Conservation (phyloP, 2,113 vertebrate genomes). For the Myotis yumanensis region DNA sequence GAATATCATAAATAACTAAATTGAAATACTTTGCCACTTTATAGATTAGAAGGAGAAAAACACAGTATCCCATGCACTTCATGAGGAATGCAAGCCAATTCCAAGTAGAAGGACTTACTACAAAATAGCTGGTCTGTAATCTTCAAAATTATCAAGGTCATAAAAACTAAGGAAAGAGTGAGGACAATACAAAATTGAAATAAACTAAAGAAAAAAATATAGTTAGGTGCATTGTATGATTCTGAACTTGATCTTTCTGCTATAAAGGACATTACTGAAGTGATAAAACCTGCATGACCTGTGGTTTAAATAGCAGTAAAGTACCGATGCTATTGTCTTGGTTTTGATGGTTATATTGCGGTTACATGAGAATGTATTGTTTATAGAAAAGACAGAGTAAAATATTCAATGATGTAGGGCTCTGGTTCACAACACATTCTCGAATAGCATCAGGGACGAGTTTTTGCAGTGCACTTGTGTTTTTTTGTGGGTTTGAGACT, state of each 20-base stretch:
- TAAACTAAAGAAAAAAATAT: not conserved
- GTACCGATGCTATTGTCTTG: not conserved
- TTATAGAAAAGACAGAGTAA: not conserved
- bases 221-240: not conserved
- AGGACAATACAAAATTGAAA: not conserved
- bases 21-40: not conserved
- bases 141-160: not conserved
- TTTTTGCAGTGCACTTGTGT: not conserved
- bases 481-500: not conserved
- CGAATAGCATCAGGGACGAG: not conserved
- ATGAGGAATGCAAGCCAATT: not conserved
- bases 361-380: not conserved
- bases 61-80: not conserved
- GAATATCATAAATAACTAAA: not conserved
- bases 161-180: not conserved
- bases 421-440: not conserved
- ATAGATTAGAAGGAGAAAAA: not conserved
- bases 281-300: not conserved
- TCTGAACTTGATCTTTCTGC: not conserved
- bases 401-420: not conserved
- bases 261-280: not conserved
- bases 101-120: not conserved
- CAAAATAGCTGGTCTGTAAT: not conserved
- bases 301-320: not conserved
- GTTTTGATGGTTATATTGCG: not conserved